Conservation (phyloP, 2,797 vertebrate species). For the Hoplostethus atlanticus region DNA sequence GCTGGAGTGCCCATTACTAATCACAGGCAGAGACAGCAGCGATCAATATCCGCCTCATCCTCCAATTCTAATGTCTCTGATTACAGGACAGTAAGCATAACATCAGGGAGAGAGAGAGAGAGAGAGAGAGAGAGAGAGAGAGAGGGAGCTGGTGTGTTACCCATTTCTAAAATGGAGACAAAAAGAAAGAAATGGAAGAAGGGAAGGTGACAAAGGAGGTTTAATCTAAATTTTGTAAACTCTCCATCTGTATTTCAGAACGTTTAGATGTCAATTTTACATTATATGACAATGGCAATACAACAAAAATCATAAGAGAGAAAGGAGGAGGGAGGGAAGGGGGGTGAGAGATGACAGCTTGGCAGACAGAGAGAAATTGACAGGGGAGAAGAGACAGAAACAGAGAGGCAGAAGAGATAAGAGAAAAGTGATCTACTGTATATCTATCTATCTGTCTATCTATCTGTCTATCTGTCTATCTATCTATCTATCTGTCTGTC, state of each 20-base stretch:
- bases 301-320: constrained; percentile 39
- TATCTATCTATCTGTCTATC: too few species aligned
- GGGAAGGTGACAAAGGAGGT: constrained; percentile 16
- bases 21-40: constrained; percentile 48
- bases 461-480: too few species aligned
- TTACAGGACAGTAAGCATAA: constrained; percentile 56
- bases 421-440: not conserved
- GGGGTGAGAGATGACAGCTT: constrained; percentile 39
- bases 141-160: not conserved
- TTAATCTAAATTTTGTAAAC: constrained; percentile 39
- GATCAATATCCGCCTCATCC: constrained; percentile 63
- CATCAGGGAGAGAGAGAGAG: constrained; percentile 40
- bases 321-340: constrained; percentile 5
- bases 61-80: constrained; percentile 61
- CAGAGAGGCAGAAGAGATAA: constrained; percentile 8
- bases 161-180: not conserved
- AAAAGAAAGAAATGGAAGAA: not conserved
- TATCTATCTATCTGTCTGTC: too few species aligned
- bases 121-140: constrained; percentile 6
- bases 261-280: constrained; percentile 48
- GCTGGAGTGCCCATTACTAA: constrained; percentile 70
- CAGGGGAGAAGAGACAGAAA: too few species aligned
- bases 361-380: constrained; percentile 43
- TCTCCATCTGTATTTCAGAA: constrained; percentile 46
- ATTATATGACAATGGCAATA: constrained; percentile 42